phyloP scores from a whole-genome alignment of 2,113 vertebrate genomes.

The Mustelus asterias region DNA sequence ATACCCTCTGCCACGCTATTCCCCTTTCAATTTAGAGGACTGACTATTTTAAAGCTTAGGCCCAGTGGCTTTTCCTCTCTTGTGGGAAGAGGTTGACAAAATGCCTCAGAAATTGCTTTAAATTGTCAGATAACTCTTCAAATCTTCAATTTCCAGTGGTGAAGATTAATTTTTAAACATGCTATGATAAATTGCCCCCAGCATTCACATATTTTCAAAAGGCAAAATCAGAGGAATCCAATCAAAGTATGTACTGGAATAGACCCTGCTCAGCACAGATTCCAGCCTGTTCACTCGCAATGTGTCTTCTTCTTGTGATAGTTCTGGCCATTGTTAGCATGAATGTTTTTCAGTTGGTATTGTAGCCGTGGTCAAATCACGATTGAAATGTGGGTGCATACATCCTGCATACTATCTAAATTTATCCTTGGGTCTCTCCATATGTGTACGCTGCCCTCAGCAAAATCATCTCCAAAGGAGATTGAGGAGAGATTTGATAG shows the following conservation, averaged over 20 bases:
- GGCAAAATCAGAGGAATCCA: background rate
- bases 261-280: background rate
- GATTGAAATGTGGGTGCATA: background rate
- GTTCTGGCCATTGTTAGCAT: background rate
- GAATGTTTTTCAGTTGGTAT: background rate
- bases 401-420: background rate
- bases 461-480: background rate
- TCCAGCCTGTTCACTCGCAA: background rate
- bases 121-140: background rate
- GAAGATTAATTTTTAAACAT: background rate
- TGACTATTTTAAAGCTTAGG: background rate
- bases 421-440: background rate
- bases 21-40: background rate
- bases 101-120: background rate
- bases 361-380: background rate
- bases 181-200: background rate
- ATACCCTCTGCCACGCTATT: background rate
- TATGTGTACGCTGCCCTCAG: background rate
- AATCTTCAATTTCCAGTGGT: background rate
- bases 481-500: background rate
- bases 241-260: background rate
- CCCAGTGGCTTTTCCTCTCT: background rate
- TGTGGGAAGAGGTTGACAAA: background rate
- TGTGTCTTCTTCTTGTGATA: background rate
- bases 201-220: background rate